phyloP scores from a whole-genome alignment of 2,113 vertebrate species.

The Leucoraja erinaceus region DNA sequence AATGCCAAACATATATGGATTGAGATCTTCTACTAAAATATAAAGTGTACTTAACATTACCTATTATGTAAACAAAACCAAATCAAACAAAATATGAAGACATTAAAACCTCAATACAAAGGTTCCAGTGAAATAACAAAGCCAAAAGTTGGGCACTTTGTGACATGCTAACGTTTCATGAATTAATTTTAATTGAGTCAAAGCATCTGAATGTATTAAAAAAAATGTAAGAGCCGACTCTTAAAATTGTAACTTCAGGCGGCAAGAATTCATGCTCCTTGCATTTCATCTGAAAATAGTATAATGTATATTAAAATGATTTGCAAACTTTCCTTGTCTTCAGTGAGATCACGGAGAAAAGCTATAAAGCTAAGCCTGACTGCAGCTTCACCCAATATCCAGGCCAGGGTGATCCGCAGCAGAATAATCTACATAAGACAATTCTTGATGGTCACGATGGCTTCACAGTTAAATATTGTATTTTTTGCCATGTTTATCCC shows the following conservation, averaged over 20 bases:
- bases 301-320: not conserved
- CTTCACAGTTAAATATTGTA: not conserved
- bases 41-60: not conserved
- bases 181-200: conserved; percentile 22
- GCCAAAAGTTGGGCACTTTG: not conserved
- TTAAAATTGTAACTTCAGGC: not conserved
- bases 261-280: not conserved
- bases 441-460: not conserved
- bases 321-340: not conserved
- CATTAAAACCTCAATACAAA: not conserved
- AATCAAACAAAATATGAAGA: not conserved
- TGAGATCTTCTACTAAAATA: not conserved
- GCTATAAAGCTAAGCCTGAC: too few species aligned
- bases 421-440: too few species aligned
- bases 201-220: not conserved
- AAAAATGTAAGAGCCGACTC: not conserved
- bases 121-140: not conserved
- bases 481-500: not conserved
- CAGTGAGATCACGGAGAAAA: not conserved
- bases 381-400: too few species aligned
- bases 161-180: not conserved
- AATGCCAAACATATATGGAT: not conserved
- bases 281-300: not conserved
- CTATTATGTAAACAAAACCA: not conserved
- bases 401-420: too few species aligned